Percentiles rank a stretch among this genome's conserved stretches.
phyloP scores from a whole-genome alignment of 2,797 vertebrate genomes.

The Poeciliopsis presidionis region DNA sequence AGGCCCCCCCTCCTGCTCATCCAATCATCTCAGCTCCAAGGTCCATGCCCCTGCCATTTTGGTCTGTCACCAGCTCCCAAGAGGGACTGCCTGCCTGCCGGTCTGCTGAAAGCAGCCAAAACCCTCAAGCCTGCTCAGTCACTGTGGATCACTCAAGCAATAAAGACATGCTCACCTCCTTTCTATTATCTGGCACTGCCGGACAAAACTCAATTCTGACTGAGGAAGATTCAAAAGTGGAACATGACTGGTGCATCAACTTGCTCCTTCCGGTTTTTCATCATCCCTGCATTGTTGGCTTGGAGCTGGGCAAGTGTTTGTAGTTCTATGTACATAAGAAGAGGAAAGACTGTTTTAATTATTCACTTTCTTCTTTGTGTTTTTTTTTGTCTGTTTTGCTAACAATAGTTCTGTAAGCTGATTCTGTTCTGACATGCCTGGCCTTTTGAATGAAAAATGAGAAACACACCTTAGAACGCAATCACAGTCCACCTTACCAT shows the following conservation, averaged over 20 bases:
- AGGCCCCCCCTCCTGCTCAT: slow-evolving; percentile 31
- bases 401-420: slow-evolving; percentile 79
- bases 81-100: slow-evolving; percentile 63
- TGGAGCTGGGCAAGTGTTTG: slow-evolving; percentile 81
- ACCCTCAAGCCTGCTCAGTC: slow-evolving; percentile 38
- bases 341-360: slow-evolving; percentile 70
- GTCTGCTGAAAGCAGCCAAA: slow-evolving; percentile 56
- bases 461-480: slow-evolving; percentile 62
- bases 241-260: slow-evolving; percentile 42
- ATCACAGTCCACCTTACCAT: slow-evolving; percentile 83
- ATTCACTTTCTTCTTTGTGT: slow-evolving; percentile 44
- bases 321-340: slow-evolving; percentile 80
- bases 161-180: slow-evolving; percentile 39
- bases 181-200: slow-evolving; percentile 36
- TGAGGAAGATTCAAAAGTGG: slow-evolving; percentile 50
- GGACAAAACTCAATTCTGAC: slow-evolving; percentile 34
- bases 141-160: slow-evolving; percentile 64
- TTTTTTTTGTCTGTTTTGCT: slow-evolving; percentile 30
- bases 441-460: slow-evolving; percentile 51
- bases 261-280: slow-evolving; percentile 51
- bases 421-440: slow-evolving; percentile 82
- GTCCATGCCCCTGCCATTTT: slow-evolving; percentile 42
- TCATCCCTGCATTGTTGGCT: slow-evolving; percentile 81
- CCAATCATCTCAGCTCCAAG: slow-evolving; percentile 40
- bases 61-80: slow-evolving; percentile 63